These are phyloP conservation scores for Phania funesta DNA, from an alignment of 2,888 invertebrate genomes.

Conservation along the genomic window DNA sequence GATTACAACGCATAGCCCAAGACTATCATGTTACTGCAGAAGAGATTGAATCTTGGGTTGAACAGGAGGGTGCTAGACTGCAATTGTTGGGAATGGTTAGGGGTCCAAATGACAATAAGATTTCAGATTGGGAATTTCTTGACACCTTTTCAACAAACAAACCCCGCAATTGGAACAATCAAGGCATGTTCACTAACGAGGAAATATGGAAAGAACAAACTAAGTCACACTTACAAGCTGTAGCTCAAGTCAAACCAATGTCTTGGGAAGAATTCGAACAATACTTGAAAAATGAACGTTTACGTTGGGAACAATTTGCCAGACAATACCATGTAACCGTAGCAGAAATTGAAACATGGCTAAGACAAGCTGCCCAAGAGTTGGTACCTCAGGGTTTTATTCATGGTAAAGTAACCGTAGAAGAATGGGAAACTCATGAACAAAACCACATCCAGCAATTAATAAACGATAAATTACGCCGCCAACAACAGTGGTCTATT, in stretches of 20 bases:
- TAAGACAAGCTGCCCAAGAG: constrained; percentile 70
- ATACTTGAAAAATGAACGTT: constrained; percentile 72
- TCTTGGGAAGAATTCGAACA: constrained; percentile 74
- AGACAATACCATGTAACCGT: constrained; percentile 73
- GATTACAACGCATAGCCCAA: constrained; percentile 73
- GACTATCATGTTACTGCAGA: constrained; percentile 76
- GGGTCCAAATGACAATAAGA: constrained; percentile 69
- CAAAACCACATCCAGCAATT: constrained; percentile 73
- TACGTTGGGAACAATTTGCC: constrained; percentile 73
- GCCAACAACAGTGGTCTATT: constrained; percentile 74
- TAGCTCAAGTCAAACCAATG: constrained; percentile 71
- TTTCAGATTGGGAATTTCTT: constrained; percentile 28
- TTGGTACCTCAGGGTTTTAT: constrained; percentile 72
- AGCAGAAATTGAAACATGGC: constrained; percentile 75
- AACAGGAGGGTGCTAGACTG: constrained; percentile 75
- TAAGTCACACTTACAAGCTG: constrained; percentile 70
- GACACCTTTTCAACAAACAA: neutral
- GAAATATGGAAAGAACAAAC: constrained; percentile 74
- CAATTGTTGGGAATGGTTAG: constrained; percentile 73
- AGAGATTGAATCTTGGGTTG: constrained; percentile 77
- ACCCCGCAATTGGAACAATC: constrained; percentile 31
- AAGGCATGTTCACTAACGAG: constrained; percentile 29
- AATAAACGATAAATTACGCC: constrained; percentile 72
- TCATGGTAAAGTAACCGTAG: constrained; percentile 62
- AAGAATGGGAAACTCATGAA: constrained; percentile 75